These are phyloP conservation scores for pig (Sus scrofa) DNA, from an alignment of 2,113 vertebrate genomes.

Conservation along the genomic window DNA sequence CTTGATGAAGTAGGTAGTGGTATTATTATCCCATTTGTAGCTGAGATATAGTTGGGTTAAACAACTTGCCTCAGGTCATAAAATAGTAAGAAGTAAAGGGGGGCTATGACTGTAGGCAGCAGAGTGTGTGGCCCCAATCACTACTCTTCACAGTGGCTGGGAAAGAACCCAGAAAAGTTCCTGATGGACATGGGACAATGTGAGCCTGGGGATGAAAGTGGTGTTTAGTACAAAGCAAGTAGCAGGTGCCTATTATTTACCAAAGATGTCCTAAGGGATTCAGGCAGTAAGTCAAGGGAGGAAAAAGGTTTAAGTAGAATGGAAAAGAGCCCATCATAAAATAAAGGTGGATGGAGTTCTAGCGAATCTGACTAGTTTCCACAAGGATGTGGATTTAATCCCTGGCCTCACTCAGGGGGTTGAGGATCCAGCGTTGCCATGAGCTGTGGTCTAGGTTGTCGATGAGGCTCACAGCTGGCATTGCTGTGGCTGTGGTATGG, in stretches of 20 bases:
- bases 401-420: no score
- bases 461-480: no score
- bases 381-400: no score
- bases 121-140: rapidly evolving
- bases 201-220: rapidly evolving
- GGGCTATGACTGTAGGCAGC: rapidly evolving
- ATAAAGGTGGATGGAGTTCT: neutral
- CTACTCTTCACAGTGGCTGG: neutral
- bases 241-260: rapidly evolving
- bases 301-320: neutral
- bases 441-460: no score
- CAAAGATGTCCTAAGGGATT: neutral
- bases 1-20: no score
- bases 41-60: neutral
- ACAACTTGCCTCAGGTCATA: neutral
- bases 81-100: neutral
- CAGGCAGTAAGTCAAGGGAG: neutral
- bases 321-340: neutral
- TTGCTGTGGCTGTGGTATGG: no score
- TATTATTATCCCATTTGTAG: neutral
- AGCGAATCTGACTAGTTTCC: no score
- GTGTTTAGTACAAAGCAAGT: neutral
- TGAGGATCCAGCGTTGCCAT: no score
- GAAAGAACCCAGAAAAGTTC: neutral
- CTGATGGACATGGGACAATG: rapidly evolving